Percentiles rank a stretch among this genome's conserved stretches.
These are phyloP conservation scores for Himalopsyche tibetana DNA, from an alignment of 2,888 invertebrate species.

Conservation along the genomic window DNA sequence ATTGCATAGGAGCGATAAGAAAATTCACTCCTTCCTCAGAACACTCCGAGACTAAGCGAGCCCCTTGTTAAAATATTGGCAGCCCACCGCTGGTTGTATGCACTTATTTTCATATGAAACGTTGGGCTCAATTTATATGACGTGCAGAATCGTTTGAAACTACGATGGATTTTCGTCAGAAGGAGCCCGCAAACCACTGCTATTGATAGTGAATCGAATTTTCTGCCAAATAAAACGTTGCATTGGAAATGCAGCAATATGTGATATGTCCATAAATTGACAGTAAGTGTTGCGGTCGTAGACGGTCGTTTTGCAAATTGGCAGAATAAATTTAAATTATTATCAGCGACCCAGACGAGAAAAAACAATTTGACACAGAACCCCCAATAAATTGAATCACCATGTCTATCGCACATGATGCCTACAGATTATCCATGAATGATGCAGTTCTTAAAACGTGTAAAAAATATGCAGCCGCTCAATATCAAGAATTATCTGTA, in stretches of 20 bases:
- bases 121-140: too few species aligned
- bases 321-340: slow-evolving; percentile 58
- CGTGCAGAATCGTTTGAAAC: too few species aligned
- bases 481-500: neutral
- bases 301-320: slow-evolving; percentile 12
- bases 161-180: too few species aligned
- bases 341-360: slow-evolving; percentile 58
- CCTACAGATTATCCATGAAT: neutral
- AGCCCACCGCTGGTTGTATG: too few species aligned
- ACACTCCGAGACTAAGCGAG: too few species aligned
- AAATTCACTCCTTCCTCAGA: too few species aligned
- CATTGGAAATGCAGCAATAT: slow-evolving; percentile 37
- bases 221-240: slow-evolving; percentile 9
- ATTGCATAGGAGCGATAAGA: too few species aligned
- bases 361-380: slow-evolving; percentile 46
- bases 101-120: too few species aligned
- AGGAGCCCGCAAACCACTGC: neutral
- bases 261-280: slow-evolving; percentile 8
- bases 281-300: slow-evolving; percentile 12
- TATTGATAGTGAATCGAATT: neutral
- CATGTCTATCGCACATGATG: slow-evolving; percentile 17
- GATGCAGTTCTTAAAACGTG: neutral
- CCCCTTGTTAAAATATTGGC: too few species aligned
- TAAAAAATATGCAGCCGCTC: neutral
- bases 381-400: slow-evolving; percentile 20